Evolutionary conservation across 2,113 vertebrate species (phyloP).

Genomic region (Crotalus horridus): DNA sequence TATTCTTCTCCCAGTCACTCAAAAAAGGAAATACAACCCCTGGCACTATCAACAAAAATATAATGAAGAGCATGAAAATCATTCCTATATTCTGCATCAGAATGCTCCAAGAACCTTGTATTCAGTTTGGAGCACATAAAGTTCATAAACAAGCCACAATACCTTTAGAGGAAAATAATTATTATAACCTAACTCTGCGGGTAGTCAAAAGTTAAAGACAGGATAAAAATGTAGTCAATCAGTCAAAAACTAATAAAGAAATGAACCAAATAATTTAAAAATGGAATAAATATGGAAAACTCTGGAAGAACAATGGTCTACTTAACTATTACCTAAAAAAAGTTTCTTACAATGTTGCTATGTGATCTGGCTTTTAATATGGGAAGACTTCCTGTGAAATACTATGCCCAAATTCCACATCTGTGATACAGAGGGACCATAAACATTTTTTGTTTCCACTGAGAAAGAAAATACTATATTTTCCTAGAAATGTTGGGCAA

Average conservation of each 20-base stretch:
- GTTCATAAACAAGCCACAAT: background rate
- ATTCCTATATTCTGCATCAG: background rate
- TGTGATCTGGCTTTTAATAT: background rate
- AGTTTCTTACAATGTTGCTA: background rate
- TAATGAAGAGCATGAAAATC: background rate
- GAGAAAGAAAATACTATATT: background rate
- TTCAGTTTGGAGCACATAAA: background rate
- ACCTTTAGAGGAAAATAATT: background rate
- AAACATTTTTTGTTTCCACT: background rate
- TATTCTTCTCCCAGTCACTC: background rate
- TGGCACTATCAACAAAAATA: background rate
- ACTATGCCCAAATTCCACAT: background rate
- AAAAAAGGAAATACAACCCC: background rate
- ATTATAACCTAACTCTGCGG: background rate
- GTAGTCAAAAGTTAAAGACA: background rate
- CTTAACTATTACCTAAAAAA: background rate
- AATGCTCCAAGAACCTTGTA: background rate
- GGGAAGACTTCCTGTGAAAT: background rate
- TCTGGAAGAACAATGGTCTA: background rate
- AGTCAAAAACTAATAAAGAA: background rate
- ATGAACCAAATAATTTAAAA: background rate
- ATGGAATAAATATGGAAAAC: background rate
- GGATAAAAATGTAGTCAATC: background rate
- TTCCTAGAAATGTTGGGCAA: constrained; percentile 1
- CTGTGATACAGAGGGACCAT: background rate